These are phyloP conservation scores for Alaudala cheleensis DNA, from an alignment of 2,113 vertebrate species.

Conservation along the genomic window DNA sequence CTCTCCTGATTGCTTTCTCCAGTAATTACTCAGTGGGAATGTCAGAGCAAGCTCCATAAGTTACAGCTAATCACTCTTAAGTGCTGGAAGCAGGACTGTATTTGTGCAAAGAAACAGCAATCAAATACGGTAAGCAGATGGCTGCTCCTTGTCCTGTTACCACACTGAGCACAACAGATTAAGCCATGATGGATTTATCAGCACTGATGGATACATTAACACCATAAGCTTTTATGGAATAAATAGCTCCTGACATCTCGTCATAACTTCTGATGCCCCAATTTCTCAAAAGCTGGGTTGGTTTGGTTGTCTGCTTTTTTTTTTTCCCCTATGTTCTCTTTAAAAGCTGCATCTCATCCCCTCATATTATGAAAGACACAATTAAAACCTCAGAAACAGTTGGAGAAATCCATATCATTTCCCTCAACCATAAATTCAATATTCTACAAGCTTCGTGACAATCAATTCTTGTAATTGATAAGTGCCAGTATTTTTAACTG, in stretches of 20 bases:
- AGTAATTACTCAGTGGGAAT: slow-evolving; percentile 62
- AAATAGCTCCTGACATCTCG: slow-evolving; percentile 53
- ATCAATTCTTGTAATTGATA: background rate
- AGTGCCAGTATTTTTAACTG: background rate
- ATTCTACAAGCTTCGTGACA: background rate
- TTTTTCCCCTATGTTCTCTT: background rate
- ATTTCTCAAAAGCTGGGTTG: background rate
- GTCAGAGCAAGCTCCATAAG: slow-evolving; percentile 35
- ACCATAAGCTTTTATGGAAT: slow-evolving; percentile 49
- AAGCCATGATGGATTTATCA: slow-evolving; percentile 63
- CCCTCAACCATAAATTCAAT: background rate
- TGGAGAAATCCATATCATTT: background rate
- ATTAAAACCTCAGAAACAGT: background rate
- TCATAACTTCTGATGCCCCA: slow-evolving; percentile 24
- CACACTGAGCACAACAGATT: slow-evolving; percentile 57
- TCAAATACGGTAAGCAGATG: slow-evolving; percentile 73
- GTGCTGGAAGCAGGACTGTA: slow-evolving; percentile 56
- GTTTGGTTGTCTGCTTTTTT: background rate
- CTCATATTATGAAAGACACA: background rate
- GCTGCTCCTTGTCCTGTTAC: slow-evolving; percentile 56
- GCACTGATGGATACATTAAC: slow-evolving; percentile 55
- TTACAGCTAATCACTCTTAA: slow-evolving; percentile 69
- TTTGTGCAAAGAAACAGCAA: slow-evolving; percentile 67
- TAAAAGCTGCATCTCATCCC: background rate
- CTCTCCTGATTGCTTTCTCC: slow-evolving; percentile 22